Base-by-base conservation (phyloP, 2,888 invertebrate species). In the Tetramorium bicarinatum region DNA sequence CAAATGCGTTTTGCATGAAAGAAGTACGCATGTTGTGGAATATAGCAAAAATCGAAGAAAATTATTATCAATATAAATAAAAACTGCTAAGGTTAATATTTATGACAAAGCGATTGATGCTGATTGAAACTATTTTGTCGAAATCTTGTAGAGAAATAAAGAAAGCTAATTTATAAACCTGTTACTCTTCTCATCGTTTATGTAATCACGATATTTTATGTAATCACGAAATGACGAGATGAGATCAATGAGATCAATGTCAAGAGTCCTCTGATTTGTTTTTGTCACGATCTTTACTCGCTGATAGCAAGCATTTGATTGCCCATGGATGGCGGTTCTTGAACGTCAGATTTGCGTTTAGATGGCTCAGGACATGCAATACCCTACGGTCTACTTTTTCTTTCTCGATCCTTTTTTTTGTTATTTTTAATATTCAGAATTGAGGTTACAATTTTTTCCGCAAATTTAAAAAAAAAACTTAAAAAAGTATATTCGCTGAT, bases 301-400 rank as follows among this genome's bases (percentile, higher is more conserved):
- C 56, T 76, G 80, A 61, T 84, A 79, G 82, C 81, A 72, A 69
- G 90, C 91, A 87, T 92, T 92, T 92, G 93, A 93, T 93, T 93
- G 92, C 3, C 91, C 87, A 83, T 89, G 88, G 90, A 91, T 92
- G 87, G 88, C 85, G 86, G 86, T 89, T 90, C 89, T 85, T 89
- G 90, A 91, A 91, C 88, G 71, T 83, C 83, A 54, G 82, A 90
- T 87, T 91, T 89, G 91, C 89, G 86, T 90, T 91, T 89, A 92
- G 90, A 84, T 90, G 82, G 87, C 84, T 89, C 87, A 87, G 80
- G 77, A 85, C 89, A 77, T 64, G 88, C 88, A 83, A 87, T 90
- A 87, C 13, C 77, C 67, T 11, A 38, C 61, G 25, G 29, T 25
- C 61, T 74, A 74, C 80, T 84, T 80, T 79, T 80, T 83, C 49